These are phyloP conservation scores for Dendrocincla tyrannina DNA, from an alignment of 2,797 vertebrate genomes.

Conservation along the genomic window DNA sequence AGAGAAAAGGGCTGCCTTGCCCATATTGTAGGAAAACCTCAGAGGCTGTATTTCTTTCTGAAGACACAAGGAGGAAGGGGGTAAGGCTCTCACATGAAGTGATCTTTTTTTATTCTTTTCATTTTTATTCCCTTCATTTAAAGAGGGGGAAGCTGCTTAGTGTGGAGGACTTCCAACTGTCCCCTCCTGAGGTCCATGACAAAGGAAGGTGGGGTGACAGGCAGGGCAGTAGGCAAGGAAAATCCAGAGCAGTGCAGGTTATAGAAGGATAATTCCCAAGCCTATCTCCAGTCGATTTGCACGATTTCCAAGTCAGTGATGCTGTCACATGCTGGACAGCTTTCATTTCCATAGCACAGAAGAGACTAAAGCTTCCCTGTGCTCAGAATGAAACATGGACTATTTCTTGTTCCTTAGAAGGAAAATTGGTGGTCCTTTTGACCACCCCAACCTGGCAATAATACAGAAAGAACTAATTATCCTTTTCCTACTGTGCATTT, in stretches of 20 bases:
- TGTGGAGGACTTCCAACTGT: not conserved
- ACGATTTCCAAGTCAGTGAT: not conserved
- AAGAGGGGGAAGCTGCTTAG: not conserved
- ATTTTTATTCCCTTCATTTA: not conserved
- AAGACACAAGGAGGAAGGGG: not conserved
- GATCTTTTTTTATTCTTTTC: not conserved
- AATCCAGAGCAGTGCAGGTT: not conserved
- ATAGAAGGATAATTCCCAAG: not conserved
- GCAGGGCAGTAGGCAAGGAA: not conserved
- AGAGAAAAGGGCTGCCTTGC: not conserved
- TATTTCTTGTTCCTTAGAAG: not conserved
- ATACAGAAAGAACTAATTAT: not conserved
- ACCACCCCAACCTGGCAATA: not conserved
- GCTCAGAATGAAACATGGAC: not conserved
- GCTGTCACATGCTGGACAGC: not conserved
- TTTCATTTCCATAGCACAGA: not conserved
- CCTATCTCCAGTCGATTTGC: not conserved
- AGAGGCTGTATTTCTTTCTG: not conserved
- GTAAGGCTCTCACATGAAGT: not conserved
- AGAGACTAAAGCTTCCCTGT: not conserved
- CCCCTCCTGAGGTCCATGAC: not conserved
- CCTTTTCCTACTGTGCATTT: not conserved
- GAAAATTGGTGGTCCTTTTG: not conserved
- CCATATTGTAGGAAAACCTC: not conserved
- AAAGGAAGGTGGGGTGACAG: not conserved